Base-by-base conservation (phyloP, 2,113 vertebrate species). In the Naja naja region DNA sequence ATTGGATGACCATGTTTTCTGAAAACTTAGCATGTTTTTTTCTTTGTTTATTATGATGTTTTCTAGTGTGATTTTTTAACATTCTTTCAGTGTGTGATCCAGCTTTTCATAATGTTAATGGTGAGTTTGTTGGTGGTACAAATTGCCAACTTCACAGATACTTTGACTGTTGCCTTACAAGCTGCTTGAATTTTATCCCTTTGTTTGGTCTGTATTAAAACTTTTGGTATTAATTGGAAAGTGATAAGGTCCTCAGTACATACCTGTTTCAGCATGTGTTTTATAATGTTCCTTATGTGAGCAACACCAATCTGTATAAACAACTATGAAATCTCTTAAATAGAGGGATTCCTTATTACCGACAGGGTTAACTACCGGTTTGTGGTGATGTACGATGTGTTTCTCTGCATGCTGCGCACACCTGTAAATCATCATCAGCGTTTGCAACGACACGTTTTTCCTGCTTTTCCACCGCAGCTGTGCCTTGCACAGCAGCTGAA, bases 111-210 rank as follows among this genome's bases (percentile, higher is more conserved):
- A 34, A 99, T 99, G 0, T 99, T 99, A 96, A 99, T 99, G 2
- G 99, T 99, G 90, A 99, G 99, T 97, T 98, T 99, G 97, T 99
- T 99, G 94, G 99, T 99, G 0, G 99, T 99, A 96, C 98, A 99
- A n/a, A 99, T 97, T 49, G 98, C 97, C 87, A 99, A 43, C 91
- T 99, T 99, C 94, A 96, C 96, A 39, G 90, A 99, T 98, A 95
- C 98, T 97, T 58, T 97, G 97, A 69, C 98, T 98, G 99, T 64
- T 23, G 99, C 99, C 96, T 94, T 98, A 97, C 98, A 99, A 90
- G 99, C 99, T 27, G 99, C 99, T 99, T 99, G 96, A 89, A 99
- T 96, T 97, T 99, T 99, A 25, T 99, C 99, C 90, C 99, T 98
- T 95, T 16, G 99, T 99, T 95, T 99, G 99, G 87, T 98, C 97